Percentiles rank a stretch among this genome's conserved stretches.
Evolutionary conservation across 1,140 invertebrate species (phyloP).

Genomic region (Phocides pigmalion): DNA sequence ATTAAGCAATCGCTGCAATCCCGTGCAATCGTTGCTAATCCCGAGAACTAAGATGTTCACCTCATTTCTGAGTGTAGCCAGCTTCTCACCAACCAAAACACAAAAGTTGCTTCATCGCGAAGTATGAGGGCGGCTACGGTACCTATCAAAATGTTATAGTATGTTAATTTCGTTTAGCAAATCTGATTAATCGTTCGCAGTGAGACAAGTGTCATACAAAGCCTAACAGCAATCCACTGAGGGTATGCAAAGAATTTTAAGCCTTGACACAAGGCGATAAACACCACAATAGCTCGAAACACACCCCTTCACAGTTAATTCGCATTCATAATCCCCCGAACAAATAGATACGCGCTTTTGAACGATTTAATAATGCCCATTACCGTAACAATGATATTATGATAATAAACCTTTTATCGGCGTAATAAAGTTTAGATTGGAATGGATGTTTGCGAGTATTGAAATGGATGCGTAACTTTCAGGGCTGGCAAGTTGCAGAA

Average conservation of each 20-base stretch:
- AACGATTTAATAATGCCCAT: slow-evolving; percentile 52
- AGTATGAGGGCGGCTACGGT: too few relatives aligned
- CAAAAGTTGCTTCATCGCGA: too few relatives aligned
- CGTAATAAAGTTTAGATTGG: slow-evolving; percentile 45
- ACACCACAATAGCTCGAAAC: slow-evolving; percentile 7
- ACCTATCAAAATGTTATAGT: too few relatives aligned
- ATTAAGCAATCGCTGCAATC: too few relatives aligned
- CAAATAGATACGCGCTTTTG: slow-evolving; percentile 54
- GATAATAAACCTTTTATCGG: slow-evolving; percentile 29
- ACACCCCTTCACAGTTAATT: slow-evolving; percentile 30
- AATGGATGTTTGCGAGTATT: slow-evolving; percentile 40
- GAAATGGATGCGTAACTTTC: slow-evolving; percentile 46
- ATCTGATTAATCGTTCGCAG: not conserved
- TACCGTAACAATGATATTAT: slow-evolving; percentile 22
- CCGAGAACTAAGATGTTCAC: too few relatives aligned
- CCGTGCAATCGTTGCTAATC: too few relatives aligned
- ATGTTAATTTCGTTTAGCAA: too few relatives aligned
- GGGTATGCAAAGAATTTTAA: slow-evolving; percentile 1
- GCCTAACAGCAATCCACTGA: not conserved
- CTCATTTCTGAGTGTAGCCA: too few relatives aligned
- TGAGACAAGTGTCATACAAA: slow-evolving; percentile 7
- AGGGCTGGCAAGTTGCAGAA: slow-evolving; percentile 54
- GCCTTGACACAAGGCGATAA: slow-evolving; percentile 25
- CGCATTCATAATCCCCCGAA: slow-evolving; percentile 48
- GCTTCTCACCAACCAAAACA: too few relatives aligned